Base-by-base conservation (phyloP, 2,113 vertebrate species). In the Sialia sialis region DNA sequence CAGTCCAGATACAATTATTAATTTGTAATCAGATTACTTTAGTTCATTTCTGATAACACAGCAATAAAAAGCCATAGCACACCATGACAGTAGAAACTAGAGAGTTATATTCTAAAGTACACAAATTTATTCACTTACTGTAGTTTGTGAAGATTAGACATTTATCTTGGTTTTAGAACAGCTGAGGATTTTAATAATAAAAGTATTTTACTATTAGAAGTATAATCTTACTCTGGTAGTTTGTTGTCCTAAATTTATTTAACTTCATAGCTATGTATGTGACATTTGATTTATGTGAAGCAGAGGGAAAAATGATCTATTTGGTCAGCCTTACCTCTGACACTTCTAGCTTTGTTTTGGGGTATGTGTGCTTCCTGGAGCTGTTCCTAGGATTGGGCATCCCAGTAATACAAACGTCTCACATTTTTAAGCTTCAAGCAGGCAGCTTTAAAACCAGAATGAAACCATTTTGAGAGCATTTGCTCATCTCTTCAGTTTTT, bases 101-200 rank as follows among this genome's bases (percentile, higher is more conserved):
- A 59, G 51, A 79, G 39, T 32, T 80, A 48, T 58, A 44, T 39
- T 76, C 19, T 88, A 2, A 84, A 89, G 26, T 68, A 70, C n/a
- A 13, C 46, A 18, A 16, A 34, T 93, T 79, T 89, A 89, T 68
- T 93, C 62, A 66, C 44, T 79, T 79, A 25, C 36, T 83, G 70
- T 87, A 73, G 56, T 76, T 79, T 11, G 18, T 76, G 63, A 94
- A 85, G n/a, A 78, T 27, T 18, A 82, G 66, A 43, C 46, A 19
- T 82, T 78, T 82, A 60, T 84, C 62, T 78, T 75, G 70, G 22
- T 79, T 90, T 76, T 87, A 68, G 52, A 91, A 52, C 38, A 56
- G 62, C 64, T 36, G 30, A 84, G 52, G 10, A 41, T 82, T 95
- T 93, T 90, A 87, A 90, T 63, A 86, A 88, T 87, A 89, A 93